Evolutionary conservation across 2,888 invertebrate species (phyloP), one percentile per base, ranked within the genome.

Genomic region (Monoplex corrugatus): DNA sequence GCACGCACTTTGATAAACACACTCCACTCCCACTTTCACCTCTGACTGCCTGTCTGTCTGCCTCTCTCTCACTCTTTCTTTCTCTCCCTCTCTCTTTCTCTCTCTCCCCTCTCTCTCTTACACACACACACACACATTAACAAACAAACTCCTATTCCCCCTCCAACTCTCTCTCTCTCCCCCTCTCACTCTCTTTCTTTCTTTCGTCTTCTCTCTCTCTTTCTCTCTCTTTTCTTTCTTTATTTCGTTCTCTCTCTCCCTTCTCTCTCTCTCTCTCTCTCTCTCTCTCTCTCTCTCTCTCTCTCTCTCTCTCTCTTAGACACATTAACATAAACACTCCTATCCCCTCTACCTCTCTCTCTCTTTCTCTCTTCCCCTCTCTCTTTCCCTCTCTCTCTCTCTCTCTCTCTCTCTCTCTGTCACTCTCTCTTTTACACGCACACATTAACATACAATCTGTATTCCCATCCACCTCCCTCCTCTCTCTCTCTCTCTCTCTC

Each of bases 41-140:
- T n/a, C n/a, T 80, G 78, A 80, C 78, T 43, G 43, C 23, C n/a
- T 68, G n/a, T 68, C n/a, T 68, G 2, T n/a, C 68, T 68, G 72
- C 35, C 35, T 6, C 19, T 35, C 72, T 35, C 72, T 35, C 19
- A 35, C 72, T 8, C 72, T 72, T 5, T 13, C 1, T 72, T 2
- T 35, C 72, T 72, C 32, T 72, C 32, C 35, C 72, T 72, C 8
- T 32, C 32, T 72, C 35, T 72, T 3, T 72, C 32, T 72, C 35
- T 72, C 32, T 72, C 72, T 32, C 5, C 35, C 63, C 63, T 63
- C 63, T 23, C 63, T 80, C 80, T 19, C 38, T 35, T 23, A 19
- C 10, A 38, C 13, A 1, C 38, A n/a, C 28, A 40, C 40, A 23
- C 40, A n/a, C n/a, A n/a, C n/a, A n/a, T n/a, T n/a, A n/a, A n/a